Conservation (phyloP, 1,140 invertebrate genomes). For the Aphaenogaster rudis region DNA sequence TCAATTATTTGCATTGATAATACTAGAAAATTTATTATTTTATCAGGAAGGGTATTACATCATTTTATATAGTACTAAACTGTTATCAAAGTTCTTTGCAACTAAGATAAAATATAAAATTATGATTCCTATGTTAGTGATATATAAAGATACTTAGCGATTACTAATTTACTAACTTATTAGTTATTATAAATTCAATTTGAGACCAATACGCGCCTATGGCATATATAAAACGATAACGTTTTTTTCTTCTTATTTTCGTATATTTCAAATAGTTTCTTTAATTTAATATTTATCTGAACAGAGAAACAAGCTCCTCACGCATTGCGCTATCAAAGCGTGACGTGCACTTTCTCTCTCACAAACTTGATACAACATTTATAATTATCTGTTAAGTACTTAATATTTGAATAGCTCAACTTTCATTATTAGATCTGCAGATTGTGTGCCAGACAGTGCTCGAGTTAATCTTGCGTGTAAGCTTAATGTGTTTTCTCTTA, state of each 20-base stretch:
- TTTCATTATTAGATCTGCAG: not conserved
- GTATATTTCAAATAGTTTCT: not conserved
- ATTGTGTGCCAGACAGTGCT: not conserved
- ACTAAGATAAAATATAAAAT: not conserved
- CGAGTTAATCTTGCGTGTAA: slow-evolving; percentile 2
- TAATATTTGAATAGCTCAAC: slow-evolving; percentile 2
- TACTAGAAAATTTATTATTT: not conserved
- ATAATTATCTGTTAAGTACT: slow-evolving; percentile 15
- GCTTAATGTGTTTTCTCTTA: not conserved
- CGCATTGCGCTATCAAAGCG: not conserved
- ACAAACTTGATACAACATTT: not conserved
- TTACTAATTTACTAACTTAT: not conserved
- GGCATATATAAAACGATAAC: not conserved
- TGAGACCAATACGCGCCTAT: not conserved
- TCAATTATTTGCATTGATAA: slow-evolving; percentile 3
- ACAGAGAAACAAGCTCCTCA: not conserved
- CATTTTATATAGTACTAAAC: not conserved
- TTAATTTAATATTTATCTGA: not conserved
- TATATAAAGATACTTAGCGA: not conserved
- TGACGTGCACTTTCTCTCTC: not conserved
- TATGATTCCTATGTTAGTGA: not conserved
- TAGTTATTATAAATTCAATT: not conserved
- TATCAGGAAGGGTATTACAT: not conserved
- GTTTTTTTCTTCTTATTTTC: not conserved
- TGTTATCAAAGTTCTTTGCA: not conserved